phyloP scores from a whole-genome alignment of 37 sponge, comb jelly and placozoan genomes.

The Axinella damicornis region DNA sequence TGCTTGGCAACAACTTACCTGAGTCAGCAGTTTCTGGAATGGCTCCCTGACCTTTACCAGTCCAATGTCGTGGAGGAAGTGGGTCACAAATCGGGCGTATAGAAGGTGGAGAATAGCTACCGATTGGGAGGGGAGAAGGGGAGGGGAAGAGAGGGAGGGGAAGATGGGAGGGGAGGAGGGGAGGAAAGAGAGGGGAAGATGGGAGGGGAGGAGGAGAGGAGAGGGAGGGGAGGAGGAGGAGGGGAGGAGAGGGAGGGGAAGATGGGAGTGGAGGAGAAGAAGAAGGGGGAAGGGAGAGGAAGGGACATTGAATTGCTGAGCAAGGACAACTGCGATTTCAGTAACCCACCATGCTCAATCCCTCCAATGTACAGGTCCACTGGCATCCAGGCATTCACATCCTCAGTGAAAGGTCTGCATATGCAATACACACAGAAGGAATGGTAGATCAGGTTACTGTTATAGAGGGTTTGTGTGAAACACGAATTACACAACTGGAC shows the following conservation, averaged over 20 bases:
- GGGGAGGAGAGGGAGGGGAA: neutral
- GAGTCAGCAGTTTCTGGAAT: constrained; percentile 78
- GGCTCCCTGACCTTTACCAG: constrained; percentile 74
- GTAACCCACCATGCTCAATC: constrained; percentile 78
- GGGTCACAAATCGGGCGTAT: constrained; percentile 89
- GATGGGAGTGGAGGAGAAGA: neutral
- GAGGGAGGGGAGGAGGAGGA: neutral
- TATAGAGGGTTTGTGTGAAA: too few relatives aligned
- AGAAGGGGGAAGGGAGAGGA: neutral
- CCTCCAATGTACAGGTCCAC: constrained; percentile 91
- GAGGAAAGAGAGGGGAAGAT: too few relatives aligned
- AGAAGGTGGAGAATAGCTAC: constrained; percentile 86
- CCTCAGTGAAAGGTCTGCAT: constrained; percentile 46
- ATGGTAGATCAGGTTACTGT: too few relatives aligned
- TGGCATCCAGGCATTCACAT: constrained; percentile 73
- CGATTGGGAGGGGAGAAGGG: neutral
- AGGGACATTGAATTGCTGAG: neutral
- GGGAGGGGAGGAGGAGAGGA: neutral
- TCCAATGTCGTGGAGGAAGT: constrained; percentile 82
- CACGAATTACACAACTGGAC: neutral
- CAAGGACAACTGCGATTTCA: neutral
- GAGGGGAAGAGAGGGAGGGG: neutral
- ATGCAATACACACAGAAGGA: too few relatives aligned
- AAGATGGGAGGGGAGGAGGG: neutral
- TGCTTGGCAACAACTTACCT: constrained; percentile 34